Conservation (phyloP, 2,888 invertebrate species). For the Serrognathus titanus region DNA sequence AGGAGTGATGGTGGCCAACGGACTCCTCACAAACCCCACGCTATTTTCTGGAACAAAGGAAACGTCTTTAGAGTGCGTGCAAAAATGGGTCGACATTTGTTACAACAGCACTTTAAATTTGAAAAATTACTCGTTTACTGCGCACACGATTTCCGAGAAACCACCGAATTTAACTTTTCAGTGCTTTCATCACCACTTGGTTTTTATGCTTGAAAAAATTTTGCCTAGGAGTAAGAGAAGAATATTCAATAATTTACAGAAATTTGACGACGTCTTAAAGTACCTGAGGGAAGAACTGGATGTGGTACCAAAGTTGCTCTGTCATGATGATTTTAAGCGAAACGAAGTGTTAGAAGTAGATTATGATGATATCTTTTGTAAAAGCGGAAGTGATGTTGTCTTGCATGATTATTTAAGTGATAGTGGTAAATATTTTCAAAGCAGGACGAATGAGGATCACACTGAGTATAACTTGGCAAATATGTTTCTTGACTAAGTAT, state of each 20-base stretch:
- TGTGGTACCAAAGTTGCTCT: conserved; percentile 46
- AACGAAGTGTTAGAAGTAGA: conserved; percentile 25
- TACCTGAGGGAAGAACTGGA: conserved; percentile 63
- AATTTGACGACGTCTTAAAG: conserved; percentile 64
- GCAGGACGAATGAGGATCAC: conserved; percentile 27
- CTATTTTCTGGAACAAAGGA: conserved; percentile 70
- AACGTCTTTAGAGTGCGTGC: conserved; percentile 75
- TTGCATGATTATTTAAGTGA: conserved; percentile 26
- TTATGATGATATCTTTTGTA: conserved; percentile 2
- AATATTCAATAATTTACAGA: conserved; percentile 74
- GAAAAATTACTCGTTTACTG: conserved; percentile 6
- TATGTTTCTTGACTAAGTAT: conserved; percentile 36
- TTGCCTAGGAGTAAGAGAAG: conserved; percentile 69
- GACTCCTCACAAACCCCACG: conserved; percentile 86
- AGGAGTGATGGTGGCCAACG: conserved; percentile 90
- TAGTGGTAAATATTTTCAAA: conserved; percentile 41
- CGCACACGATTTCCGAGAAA: conserved; percentile 45
- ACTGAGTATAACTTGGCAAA: conserved; percentile 35
- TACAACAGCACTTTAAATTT: conserved; percentile 49
- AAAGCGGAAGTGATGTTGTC: conserved; percentile 9
- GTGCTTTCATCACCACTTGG: conserved; percentile 92
- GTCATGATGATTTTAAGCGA: conserved; percentile 32
- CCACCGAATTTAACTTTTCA: conserved; percentile 68
- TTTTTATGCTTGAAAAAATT: conserved; percentile 89
- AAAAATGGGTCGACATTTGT: conserved; percentile 76